These are phyloP conservation scores for Ceramica pisi DNA, from an alignment of 2,888 invertebrate species.

Conservation along the genomic window DNA sequence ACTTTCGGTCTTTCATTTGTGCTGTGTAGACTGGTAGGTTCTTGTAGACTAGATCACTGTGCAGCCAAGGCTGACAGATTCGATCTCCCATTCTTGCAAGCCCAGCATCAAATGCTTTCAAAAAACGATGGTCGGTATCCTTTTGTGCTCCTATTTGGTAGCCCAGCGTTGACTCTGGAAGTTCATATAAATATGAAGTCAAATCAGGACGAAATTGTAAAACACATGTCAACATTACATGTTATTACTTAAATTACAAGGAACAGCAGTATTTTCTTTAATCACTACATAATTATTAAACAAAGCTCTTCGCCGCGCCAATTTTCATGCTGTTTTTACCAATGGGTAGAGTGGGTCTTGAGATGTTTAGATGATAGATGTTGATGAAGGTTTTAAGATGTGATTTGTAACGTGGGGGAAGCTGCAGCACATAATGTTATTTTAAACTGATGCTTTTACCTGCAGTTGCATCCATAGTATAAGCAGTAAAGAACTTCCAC, in stretches of 20 bases:
- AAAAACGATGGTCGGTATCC: slow-evolving; percentile 54
- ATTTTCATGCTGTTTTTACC: too few relatives aligned
- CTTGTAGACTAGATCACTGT: slow-evolving; percentile 61
- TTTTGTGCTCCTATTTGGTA: slow-evolving; percentile 52
- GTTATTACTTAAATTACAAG: too few relatives aligned
- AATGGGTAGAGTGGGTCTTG: too few relatives aligned
- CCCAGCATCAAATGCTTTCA: slow-evolving; percentile 57
- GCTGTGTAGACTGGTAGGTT: slow-evolving; percentile 49
- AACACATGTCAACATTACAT: too few relatives aligned
- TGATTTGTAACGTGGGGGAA: too few relatives aligned
- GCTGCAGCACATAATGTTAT: too few relatives aligned
- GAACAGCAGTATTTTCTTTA: slow-evolving; percentile 18
- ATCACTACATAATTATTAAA: too few relatives aligned
- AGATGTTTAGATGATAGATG: too few relatives aligned
- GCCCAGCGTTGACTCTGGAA: slow-evolving; percentile 56
- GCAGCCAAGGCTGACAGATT: slow-evolving; percentile 64
- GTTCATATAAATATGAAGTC: too few relatives aligned
- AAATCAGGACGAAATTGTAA: too few relatives aligned
- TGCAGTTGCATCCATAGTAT: slow-evolving; percentile 65
- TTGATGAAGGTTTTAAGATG: too few relatives aligned
- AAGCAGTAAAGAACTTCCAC: slow-evolving; percentile 58
- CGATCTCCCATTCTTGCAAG: slow-evolving; percentile 45
- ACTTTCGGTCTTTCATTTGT: slow-evolving; percentile 28
- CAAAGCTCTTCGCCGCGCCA: too few relatives aligned
- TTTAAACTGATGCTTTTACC: slow-evolving; percentile 54